Evolutionary conservation across 2,888 invertebrate genomes (phyloP), one percentile per base, ranked within the genome.

Genomic region (Diabrotica balteata): DNA sequence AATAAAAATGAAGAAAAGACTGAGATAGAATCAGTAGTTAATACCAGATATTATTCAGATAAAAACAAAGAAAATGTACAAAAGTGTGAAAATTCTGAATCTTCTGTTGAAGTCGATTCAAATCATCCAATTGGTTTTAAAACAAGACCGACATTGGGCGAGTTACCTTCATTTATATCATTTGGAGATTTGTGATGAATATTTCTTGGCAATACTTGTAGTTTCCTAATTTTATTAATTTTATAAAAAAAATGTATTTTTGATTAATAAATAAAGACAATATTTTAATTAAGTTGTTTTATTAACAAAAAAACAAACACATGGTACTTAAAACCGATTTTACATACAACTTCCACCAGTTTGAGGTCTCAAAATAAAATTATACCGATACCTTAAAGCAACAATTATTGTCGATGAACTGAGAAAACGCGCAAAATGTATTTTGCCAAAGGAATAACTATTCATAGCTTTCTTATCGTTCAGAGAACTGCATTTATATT

Each of bases 91-190:
- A 54, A 55, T 9, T n/a, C 7, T 55, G 66, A 57, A 61, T 52
- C 45, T 54, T 63, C 71, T 61, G 59, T 17, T 43, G 60, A 64
- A 45, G 64, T 69, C 69, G 66, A 66, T 54, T 66, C 42, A 51
- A 45, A 66, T 60, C 50, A 47, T 22, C 43, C 55, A 63, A 51
- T 58, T 22, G 59, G 67, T 66, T 70, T 71, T 61, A 70, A 68
- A 58, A 50, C 66, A 52, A 69, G 70, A 67, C 80, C 83, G 59
- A 84, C 84, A 59, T 79, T 87, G 63, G 86, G 86, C 60, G 75
- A 76, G 66, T 79, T 87, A 71, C 86, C 87, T 61, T 80, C 85
- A 67, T 87, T 85, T 80, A 87, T 87, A 78, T 86, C 86, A 52
- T 84, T 87, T 70, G 73, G 73, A 57, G 69, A 73, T 11, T 61